Evolutionary conservation across 2,797 vertebrate species (phyloP).

Genomic region (Lophotriccus pileatus): DNA sequence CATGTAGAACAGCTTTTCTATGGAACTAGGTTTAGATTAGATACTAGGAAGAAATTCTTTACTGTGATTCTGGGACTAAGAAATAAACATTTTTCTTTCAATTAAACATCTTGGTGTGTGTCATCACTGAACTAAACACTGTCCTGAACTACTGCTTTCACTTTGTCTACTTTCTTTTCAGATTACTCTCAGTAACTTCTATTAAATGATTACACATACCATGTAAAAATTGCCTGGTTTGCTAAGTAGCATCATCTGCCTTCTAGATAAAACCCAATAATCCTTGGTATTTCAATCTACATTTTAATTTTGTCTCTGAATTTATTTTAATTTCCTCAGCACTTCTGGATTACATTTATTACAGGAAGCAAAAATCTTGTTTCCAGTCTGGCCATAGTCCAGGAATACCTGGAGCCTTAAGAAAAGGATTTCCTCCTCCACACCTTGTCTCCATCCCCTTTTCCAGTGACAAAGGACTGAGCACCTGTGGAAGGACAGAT

Average conservation of each 20-base stretch:
- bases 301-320: conserved; percentile 34
- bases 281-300: conserved; percentile 8
- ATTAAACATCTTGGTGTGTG: neutral
- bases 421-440: neutral
- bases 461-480: neutral
- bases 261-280: conserved; percentile 36
- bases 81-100: neutral
- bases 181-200: neutral
- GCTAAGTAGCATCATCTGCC: neutral
- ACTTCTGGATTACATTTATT: neutral
- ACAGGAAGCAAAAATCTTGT: neutral
- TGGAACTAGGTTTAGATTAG: neutral
- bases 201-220: neutral
- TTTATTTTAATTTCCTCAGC: conserved; percentile 43
- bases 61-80: neutral
- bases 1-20: neutral
- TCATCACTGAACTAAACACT: neutral
- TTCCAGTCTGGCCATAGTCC: conserved; percentile 6
- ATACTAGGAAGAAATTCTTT: neutral
- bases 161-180: neutral
- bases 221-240: neutral
- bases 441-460: neutral
- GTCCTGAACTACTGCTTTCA: neutral
- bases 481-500: neutral
- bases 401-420: neutral